A percentile compares a stretch with the other conserved stretches of the same genome.
These are phyloP conservation scores for Leptarthrus brevirostris DNA, from an alignment of 2,888 invertebrate species.

Conservation along the genomic window DNA sequence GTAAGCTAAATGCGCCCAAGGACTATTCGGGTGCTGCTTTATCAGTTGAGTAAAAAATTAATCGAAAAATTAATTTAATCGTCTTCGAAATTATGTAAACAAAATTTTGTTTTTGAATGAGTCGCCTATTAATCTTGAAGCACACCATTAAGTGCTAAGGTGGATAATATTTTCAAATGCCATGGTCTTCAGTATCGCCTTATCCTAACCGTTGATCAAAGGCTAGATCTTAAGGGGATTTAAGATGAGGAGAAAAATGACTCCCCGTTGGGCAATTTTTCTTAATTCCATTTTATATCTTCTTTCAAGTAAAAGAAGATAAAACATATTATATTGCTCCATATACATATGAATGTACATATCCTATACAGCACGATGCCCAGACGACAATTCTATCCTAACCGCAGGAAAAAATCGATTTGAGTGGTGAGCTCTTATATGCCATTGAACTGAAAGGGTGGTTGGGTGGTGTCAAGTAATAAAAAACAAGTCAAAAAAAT, in stretches of 20 bases:
- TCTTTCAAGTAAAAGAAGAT: conserved; percentile 24
- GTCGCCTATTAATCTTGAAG: conserved; percentile 1
- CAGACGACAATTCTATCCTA: conserved; percentile 23
- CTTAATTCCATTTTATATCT: conserved; percentile 45
- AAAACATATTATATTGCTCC: conserved; percentile 19
- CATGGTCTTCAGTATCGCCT: background rate
- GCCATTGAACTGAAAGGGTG: conserved; percentile 18
- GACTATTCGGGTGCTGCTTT: background rate
- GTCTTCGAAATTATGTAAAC: background rate
- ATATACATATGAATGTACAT: background rate
- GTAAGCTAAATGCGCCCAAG: background rate
- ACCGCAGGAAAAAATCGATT: conserved; percentile 31
- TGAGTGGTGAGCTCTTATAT: conserved; percentile 2
- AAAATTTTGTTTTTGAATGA: background rate
- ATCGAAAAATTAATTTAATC: background rate
- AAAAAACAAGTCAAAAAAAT: background rate
- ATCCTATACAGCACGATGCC: background rate
- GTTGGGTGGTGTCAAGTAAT: background rate
- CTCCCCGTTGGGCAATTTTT: conserved; percentile 37
- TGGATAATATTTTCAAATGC: conserved; percentile 1
- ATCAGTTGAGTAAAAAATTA: background rate
- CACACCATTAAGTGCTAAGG: conserved; percentile 7
- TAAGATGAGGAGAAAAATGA: conserved; percentile 27
- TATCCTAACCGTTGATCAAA: background rate
- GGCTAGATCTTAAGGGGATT: background rate